These are phyloP conservation scores for Oegoconia quadripuncta DNA, from an alignment of 2,888 invertebrate species.

Conservation along the genomic window DNA sequence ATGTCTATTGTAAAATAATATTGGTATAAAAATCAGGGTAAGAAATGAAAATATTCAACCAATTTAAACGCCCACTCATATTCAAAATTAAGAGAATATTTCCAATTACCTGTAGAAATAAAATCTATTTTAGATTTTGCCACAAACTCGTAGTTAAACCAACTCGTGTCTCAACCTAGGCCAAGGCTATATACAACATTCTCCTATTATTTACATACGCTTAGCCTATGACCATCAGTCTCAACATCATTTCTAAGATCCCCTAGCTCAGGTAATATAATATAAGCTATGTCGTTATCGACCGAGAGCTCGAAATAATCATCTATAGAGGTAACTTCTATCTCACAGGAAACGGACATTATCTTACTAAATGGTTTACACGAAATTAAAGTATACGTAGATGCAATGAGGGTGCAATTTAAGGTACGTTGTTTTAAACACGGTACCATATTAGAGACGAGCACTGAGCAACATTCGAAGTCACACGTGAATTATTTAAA, in stretches of 20 bases:
- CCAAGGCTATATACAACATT: slow-evolving; percentile 72
- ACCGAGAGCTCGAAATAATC: slow-evolving; percentile 65
- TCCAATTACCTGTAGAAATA: too few species aligned
- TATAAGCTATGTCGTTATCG: slow-evolving; percentile 61
- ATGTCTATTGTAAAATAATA: slow-evolving; percentile 41
- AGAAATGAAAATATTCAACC: neutral
- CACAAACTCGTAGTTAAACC: slow-evolving; percentile 57
- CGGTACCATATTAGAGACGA: slow-evolving; percentile 54
- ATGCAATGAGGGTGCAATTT: slow-evolving; percentile 47
- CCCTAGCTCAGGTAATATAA: slow-evolving; percentile 63
- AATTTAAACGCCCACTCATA: too few species aligned
- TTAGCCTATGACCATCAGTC: slow-evolving; percentile 77
- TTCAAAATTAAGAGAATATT: too few species aligned
- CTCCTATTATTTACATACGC: slow-evolving; percentile 77
- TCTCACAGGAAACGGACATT: slow-evolving; percentile 69
- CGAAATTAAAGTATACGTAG: slow-evolving; percentile 51
- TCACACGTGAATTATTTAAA: slow-evolving; percentile 63
- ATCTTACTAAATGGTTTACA: slow-evolving; percentile 45
- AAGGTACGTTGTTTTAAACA: slow-evolving; percentile 59
- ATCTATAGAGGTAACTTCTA: slow-evolving; percentile 69
- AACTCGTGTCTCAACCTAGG: slow-evolving; percentile 71
- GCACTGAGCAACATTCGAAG: slow-evolving; percentile 68
- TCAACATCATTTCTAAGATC: slow-evolving; percentile 70
- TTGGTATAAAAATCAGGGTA: slow-evolving; percentile 20
- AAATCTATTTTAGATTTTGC: too few species aligned